phyloP scores from a whole-genome alignment of 2,888 invertebrate genomes.

The Agriopis marginaria region DNA sequence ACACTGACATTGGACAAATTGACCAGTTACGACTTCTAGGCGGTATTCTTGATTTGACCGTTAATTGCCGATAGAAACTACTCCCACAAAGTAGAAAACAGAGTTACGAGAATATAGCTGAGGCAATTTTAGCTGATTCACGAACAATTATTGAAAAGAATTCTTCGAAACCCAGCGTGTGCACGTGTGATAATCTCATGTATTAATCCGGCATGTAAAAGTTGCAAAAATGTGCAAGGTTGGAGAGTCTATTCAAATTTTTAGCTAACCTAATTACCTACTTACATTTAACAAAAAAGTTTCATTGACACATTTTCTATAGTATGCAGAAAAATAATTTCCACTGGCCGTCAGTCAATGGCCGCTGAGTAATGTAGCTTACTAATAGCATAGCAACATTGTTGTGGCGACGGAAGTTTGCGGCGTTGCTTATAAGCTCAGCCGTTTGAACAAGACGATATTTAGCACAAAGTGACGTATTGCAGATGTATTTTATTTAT shows the following conservation, averaged over 20 bases:
- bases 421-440: conserved; percentile 20
- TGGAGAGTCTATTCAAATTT: conserved; percentile 18
- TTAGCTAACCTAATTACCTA: conserved; percentile 34
- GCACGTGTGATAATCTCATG: background rate
- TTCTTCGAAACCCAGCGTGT: background rate
- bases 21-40: conserved; percentile 21
- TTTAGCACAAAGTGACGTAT: background rate
- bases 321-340: conserved; percentile 33
- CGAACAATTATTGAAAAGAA: background rate
- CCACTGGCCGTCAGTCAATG: conserved; percentile 40
- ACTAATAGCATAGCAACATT: conserved; percentile 48
- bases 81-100: background rate
- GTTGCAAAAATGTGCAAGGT: conserved; percentile 22
- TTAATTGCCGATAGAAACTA: conserved; percentile 7
- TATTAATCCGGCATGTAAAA: background rate
- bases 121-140: background rate
- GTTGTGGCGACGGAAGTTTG: conserved; percentile 33
- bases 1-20: conserved; percentile 46
- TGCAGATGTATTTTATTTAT: too few species aligned
- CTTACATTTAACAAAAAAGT: conserved; percentile 30
- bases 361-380: conserved; percentile 43
- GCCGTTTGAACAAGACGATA: conserved; percentile 14
- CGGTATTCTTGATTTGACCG: conserved; percentile 14
- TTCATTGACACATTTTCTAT: conserved; percentile 39
- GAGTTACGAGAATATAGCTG: background rate